Percentiles rank a stretch among this genome's conserved stretches.
Conservation (phyloP, 2,797 vertebrate genomes). For the Mormyrops attenuatus region DNA sequence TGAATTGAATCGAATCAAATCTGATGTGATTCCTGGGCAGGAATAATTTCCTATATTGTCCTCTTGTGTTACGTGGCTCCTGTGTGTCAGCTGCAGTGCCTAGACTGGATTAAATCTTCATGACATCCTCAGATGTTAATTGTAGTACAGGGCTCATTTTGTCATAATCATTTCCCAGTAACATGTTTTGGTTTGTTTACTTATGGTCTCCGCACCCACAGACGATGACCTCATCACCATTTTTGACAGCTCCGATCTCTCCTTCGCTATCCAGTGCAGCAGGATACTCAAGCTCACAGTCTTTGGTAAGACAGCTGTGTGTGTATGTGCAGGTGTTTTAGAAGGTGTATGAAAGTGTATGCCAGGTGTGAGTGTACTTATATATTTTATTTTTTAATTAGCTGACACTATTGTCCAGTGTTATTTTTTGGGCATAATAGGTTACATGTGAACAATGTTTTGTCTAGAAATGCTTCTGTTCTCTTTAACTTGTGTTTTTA, state of each 20-base stretch:
- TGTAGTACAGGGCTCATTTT: background rate
- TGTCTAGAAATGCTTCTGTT: background rate
- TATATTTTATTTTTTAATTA: background rate
- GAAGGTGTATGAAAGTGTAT: background rate
- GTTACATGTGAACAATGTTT: background rate
- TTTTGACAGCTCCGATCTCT: slow-evolving; percentile 98
- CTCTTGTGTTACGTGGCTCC: background rate
- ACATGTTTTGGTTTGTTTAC: background rate
- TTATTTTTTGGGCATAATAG: background rate
- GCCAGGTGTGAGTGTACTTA: background rate
- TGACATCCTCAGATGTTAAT: background rate
- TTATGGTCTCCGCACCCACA: slow-evolving; percentile 37
- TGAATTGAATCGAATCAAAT: background rate
- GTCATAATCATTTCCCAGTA: background rate
- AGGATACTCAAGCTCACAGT: slow-evolving; percentile 97
- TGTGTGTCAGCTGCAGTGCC: background rate
- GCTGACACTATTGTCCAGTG: background rate
- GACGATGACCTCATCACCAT: slow-evolving; percentile 98
- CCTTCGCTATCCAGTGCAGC: slow-evolving; percentile 98
- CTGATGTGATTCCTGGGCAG: background rate
- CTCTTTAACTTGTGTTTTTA: background rate
- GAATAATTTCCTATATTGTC: background rate
- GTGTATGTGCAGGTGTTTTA: background rate
- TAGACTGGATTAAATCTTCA: background rate
- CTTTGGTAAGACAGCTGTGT: slow-evolving; percentile 76